phyloP scores from a whole-genome alignment of 1,140 invertebrate species.

The Melipona quadrifasciata region DNA sequence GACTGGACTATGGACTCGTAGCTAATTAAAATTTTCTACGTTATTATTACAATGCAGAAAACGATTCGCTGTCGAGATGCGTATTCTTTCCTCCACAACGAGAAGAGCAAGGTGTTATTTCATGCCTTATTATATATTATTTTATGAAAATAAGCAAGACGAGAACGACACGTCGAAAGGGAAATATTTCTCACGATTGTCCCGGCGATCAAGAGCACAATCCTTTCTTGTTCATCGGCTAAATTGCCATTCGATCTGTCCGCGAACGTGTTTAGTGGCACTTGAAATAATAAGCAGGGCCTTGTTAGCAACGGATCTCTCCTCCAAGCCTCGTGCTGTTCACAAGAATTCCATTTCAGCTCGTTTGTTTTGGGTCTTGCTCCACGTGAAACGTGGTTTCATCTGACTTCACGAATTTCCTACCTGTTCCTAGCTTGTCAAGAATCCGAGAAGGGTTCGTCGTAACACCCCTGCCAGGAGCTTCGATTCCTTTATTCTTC shows the following conservation, averaged over 20 bases:
- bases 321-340: neutral
- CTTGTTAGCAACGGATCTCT: slow-evolving; percentile 38
- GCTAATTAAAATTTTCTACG: too few relatives aligned
- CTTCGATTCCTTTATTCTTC: slow-evolving; percentile 27
- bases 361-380: slow-evolving; percentile 25
- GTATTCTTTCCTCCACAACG: neutral
- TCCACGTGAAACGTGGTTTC: slow-evolving; percentile 29
- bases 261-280: slow-evolving; percentile 17
- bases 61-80: too few relatives aligned
- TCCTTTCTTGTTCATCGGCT: neutral
- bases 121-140: neutral
- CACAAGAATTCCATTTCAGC: slow-evolving; percentile 6
- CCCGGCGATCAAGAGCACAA: neutral
- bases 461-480: neutral
- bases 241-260: slow-evolving; percentile 14
- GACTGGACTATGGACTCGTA: too few relatives aligned
- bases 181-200: slow-evolving; percentile 2
- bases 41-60: too few relatives aligned
- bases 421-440: slow-evolving; percentile 35
- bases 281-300: slow-evolving; percentile 50
- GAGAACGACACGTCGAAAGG: neutral
- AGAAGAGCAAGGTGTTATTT: neutral
- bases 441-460: slow-evolving; percentile 54
- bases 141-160: neutral
- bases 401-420: slow-evolving; percentile 33